These are phyloP conservation scores for Fabriciana adippe DNA, from an alignment of 2,888 invertebrate genomes.

Conservation along the genomic window DNA sequence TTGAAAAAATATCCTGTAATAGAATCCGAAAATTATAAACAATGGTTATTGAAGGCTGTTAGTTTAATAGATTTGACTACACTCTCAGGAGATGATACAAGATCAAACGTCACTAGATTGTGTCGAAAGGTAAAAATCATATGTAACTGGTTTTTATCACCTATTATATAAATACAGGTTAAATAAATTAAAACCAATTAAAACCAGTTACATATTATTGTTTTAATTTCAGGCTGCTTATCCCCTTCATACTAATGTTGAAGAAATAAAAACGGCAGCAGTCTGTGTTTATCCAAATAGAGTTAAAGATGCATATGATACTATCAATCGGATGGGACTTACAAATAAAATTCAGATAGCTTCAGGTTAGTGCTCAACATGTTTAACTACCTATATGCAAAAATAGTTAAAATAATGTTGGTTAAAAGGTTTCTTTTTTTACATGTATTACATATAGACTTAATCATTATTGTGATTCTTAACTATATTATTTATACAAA, in stretches of 20 bases:
- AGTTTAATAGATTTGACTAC: slow-evolving; percentile 96
- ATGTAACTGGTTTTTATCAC: neutral
- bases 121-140: slow-evolving; percentile 86
- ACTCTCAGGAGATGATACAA: slow-evolving; percentile 91
- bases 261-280: slow-evolving; percentile 88
- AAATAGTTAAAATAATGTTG: too few relatives aligned
- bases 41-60: slow-evolving; percentile 91
- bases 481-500: too few relatives aligned
- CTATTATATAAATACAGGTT: neutral
- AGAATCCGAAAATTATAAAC: slow-evolving; percentile 80
- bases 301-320: slow-evolving; percentile 86
- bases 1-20: slow-evolving; percentile 58
- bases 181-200: neutral
- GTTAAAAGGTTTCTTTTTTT: too few relatives aligned
- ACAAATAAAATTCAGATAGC: slow-evolving; percentile 87
- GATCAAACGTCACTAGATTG: slow-evolving; percentile 89
- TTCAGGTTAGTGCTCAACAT: slow-evolving; percentile 82
- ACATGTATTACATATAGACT: too few relatives aligned
- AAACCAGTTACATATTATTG: too few relatives aligned
- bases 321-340: slow-evolving; percentile 80
- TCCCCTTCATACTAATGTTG: slow-evolving; percentile 66
- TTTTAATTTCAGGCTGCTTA: slow-evolving; percentile 76
- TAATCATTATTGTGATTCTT: neutral
- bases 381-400: neutral
- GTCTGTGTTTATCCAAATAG: slow-evolving; percentile 97